Base-by-base conservation (phyloP, 2,797 vertebrate genomes). In the Peromyscus melanophrys region DNA sequence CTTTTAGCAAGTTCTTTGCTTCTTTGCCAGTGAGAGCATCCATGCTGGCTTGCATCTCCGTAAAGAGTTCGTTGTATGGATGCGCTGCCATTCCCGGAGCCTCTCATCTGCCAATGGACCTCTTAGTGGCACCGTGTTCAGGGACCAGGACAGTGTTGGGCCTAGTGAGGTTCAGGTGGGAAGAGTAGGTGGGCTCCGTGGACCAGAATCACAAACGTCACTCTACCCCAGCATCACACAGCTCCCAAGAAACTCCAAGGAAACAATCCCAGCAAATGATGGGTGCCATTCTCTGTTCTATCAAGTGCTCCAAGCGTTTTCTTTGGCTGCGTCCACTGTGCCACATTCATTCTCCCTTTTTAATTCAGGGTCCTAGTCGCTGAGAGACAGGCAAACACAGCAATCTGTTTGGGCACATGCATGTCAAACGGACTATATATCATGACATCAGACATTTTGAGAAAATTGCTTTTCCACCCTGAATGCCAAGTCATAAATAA, bases 391-490 rank as follows among this genome's bases (percentile, higher is more conserved):
- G 59, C 49, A 55, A 3, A 40, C 52, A 6, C 7, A 90, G 87
- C 80, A n/a, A 52, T 81, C 17, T 3, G 76, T 76, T 87, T 95
- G 40, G 95, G 95, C 95, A 96, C 63, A 86, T 84, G 97, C 85
- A 89, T 95, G 97, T 96, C 96, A 95, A 91, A 84, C 0, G 31
- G 95, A 87, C 96, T 69, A 46, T 98, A 96, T 96, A 97, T 97
- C 96, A 97, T 90, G 93, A 95, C 96, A 97, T 98, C 87, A 94
- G 97, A 93, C 96, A n/a, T 92, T 97, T 93, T 43, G 92, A 97
- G 97, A 97, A 98, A 97, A 98, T 98, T 97, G 97, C 97, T 97
- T 98, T 97, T 96, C 96, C 96, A 94, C 92, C 89, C 86, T 96
- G 96, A 97, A 96, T 97, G 96, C 89, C 93, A 89, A 96, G 94